Percentiles rank a stretch among this genome's conserved stretches.
Evolutionary conservation across 2,797 vertebrate species (phyloP).

Genomic region (Peromyscus eremicus): DNA sequence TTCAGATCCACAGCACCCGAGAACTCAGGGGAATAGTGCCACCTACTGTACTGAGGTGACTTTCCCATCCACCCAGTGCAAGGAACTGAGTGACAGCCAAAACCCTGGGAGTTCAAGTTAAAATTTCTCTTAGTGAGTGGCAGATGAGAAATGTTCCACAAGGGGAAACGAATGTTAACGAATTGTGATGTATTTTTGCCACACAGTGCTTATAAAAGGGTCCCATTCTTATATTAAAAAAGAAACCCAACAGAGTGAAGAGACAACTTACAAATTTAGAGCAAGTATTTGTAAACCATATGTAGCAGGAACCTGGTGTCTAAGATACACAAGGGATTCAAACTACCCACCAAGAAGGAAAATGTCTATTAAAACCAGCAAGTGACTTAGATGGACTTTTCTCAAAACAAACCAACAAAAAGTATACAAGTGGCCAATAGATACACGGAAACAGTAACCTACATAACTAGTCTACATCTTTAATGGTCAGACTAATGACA

Average conservation of each 20-base stretch:
- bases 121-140: neutral
- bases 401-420: neutral
- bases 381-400: neutral
- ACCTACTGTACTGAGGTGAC: constrained; percentile 23
- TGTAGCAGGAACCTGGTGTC: neutral
- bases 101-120: neutral
- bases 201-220: neutral
- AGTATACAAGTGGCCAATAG: neutral
- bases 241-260: neutral
- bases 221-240: neutral
- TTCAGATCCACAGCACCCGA: neutral
- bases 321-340: neutral
- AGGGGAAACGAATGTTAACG: neutral
- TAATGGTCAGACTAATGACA: neutral
- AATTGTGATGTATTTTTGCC: neutral
- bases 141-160: neutral
- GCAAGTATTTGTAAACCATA: neutral
- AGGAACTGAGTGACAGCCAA: neutral
- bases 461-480: neutral
- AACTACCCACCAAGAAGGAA: neutral
- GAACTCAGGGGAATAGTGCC: constrained; percentile 19
- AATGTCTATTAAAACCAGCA: neutral
- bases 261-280: neutral
- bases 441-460: neutral
- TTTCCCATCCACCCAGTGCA: neutral